A percentile compares a stretch with the other conserved stretches of the same genome.
Conservation (phyloP, 2,113 vertebrate species). For the Atractosteus spatula region DNA sequence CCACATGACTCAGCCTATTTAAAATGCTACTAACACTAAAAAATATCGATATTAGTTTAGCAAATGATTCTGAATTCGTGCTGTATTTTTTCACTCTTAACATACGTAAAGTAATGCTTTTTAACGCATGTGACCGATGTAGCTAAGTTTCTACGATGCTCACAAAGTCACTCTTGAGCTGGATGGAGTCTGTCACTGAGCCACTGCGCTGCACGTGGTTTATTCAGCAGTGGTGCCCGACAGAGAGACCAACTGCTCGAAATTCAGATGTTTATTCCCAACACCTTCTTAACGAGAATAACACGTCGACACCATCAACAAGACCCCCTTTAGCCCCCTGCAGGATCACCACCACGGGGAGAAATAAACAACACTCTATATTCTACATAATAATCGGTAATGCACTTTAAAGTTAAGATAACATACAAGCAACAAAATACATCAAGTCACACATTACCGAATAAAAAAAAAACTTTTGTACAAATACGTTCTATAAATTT, state of each 20-base stretch:
- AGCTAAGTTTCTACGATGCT: background rate
- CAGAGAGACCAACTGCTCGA: background rate
- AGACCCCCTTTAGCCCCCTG: constrained; percentile 13
- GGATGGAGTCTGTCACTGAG: background rate
- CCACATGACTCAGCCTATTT: too few relatives aligned
- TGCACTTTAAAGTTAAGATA: background rate
- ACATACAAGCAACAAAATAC: constrained; percentile 1
- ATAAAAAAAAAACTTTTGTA: constrained; percentile 27
- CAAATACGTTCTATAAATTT: constrained; percentile 29
- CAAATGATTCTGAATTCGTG: too few relatives aligned
- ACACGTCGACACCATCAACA: constrained; percentile 34
- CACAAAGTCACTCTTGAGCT: background rate
- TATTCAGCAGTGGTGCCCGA: constrained; percentile 20
- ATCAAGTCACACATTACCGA: constrained; percentile 32
- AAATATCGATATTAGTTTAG: too few relatives aligned
- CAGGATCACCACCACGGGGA: constrained; percentile 34
- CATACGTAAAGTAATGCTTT: background rate
- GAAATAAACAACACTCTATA: constrained; percentile 15
- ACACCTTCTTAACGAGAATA: constrained; percentile 18
- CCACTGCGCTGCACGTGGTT: constrained; percentile 39
- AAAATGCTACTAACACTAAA: too few relatives aligned
- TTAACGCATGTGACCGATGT: background rate
- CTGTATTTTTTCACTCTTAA: background rate
- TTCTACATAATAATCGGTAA: too few relatives aligned
- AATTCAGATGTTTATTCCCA: constrained; percentile 27